Evolutionary conservation across 2,797 vertebrate species (phyloP), one percentile per base, ranked within the genome.

Genomic region (Microctenopoma steveboyesi): DNA sequence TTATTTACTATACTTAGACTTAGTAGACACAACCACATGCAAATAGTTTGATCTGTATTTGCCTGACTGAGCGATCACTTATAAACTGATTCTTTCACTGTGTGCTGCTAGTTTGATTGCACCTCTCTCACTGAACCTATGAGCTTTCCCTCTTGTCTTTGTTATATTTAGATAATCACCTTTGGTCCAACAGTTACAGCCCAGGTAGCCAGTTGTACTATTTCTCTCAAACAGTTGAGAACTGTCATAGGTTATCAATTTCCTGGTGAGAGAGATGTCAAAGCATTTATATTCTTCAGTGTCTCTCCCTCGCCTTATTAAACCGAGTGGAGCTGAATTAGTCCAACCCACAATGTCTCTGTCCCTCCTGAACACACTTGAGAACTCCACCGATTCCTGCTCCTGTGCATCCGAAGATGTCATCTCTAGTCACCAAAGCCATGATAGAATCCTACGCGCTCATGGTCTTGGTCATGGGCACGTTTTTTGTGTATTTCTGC

Each of bases 371-470:
- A 50, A 45, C 45, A 12, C 58, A 52, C 43, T 53, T 22, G 53
- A 39, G 2, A 51, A 40, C 30, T 49, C n/a, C 28, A 16, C 5
- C 2, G 7, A 43, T 14, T 13, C 4, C 42, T 13, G 2, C 43
- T 16, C 28, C 56, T 25, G 46, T 62, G 51, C 60, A 28, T 55
- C 28, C 4, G 48, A 47, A 60, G 57, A 94, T 94, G 94, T 87
- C 92, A 2, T 92, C 92, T 51, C 64, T 89, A 0, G 90, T 94
- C 42, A 92, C 87, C 48, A 92, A 93, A 80, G 93, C 93, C 25
- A 94, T 95, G 88, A 89, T 95, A 1, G 93, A 95, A 81, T 93
- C 94, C 12, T 95, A 95, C 42, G 93, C 90, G 46, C 92, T 95
- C 61, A 95, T 95, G 94, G 73, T 91, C 12, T 79, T 94, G 78